Evolutionary conservation across 1,140 invertebrate species (phyloP).

Genomic region (Saxidomus purpurata): DNA sequence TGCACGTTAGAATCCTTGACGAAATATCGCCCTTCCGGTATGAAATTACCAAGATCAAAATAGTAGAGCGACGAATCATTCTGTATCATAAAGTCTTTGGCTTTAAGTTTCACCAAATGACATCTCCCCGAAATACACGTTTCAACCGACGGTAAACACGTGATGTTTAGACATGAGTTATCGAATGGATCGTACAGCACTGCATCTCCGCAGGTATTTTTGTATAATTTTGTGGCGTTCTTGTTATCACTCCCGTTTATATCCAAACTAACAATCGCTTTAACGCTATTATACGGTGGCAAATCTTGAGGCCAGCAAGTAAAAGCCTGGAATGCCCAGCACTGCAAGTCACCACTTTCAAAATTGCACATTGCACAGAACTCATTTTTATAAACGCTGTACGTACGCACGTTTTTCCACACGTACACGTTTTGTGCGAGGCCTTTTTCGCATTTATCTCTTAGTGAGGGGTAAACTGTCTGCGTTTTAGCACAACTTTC

Average conservation of each 20-base stretch:
- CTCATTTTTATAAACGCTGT: slow-evolving; percentile 3
- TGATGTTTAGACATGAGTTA: background rate
- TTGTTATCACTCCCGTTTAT: background rate
- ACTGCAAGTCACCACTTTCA: background rate
- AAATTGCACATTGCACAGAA: background rate
- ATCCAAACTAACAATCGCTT: background rate
- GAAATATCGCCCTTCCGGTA: background rate
- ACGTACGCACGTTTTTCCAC: background rate
- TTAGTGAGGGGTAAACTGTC: background rate
- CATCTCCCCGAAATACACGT: background rate
- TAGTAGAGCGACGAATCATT: background rate
- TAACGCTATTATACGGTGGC: background rate
- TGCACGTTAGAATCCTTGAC: background rate
- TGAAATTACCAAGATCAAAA: background rate
- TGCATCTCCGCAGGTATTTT: background rate
- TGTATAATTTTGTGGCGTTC: background rate
- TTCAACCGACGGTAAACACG: background rate
- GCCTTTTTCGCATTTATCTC: background rate
- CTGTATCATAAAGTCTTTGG: background rate
- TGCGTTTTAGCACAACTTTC: background rate
- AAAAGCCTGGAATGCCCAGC: background rate
- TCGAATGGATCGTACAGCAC: background rate
- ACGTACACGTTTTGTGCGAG: background rate
- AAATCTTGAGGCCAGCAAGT: background rate
- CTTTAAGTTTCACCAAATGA: background rate